Conservation (phyloP, 2,888 invertebrate genomes). For the Melinopterus prodromus region DNA sequence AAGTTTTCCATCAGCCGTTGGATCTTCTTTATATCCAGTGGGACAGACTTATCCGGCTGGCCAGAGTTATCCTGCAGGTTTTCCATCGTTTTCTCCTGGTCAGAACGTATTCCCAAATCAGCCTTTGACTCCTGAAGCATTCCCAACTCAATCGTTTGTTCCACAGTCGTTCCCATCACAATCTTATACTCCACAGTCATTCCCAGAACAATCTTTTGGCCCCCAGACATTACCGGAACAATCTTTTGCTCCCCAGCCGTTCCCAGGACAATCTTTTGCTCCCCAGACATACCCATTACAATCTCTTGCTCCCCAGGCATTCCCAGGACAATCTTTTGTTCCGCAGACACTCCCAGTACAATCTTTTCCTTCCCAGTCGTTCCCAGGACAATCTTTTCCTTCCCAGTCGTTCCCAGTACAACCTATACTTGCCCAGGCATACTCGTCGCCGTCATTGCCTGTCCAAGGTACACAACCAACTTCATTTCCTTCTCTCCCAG, state of each 20-base stretch:
- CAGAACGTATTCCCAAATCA: not conserved
- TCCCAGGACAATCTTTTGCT: not conserved
- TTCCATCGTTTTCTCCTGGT: not conserved
- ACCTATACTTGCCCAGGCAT: not conserved
- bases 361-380: not conserved
- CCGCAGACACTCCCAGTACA: no score
- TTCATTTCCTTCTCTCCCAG: not conserved
- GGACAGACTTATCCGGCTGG: not conserved
- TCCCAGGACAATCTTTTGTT: not conserved
- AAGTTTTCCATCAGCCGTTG: slow-evolving; percentile 16
- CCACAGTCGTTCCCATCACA: not conserved
- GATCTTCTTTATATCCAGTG: not conserved
- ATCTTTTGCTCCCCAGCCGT: not conserved
- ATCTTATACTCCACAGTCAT: not conserved
- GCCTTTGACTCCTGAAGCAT: not conserved
- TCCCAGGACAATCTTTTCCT: not conserved
- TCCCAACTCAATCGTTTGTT: not conserved
- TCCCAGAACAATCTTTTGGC: not conserved
- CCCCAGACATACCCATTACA: not conserved
- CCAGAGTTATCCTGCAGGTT: not conserved
- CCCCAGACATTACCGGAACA: not conserved
- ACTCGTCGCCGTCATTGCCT: not conserved
- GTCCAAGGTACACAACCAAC: not conserved
- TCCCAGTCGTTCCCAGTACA: not conserved
- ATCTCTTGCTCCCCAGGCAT: not conserved